These are phyloP conservation scores for Mycetomoellerius zeteki DNA, from an alignment of 1,140 invertebrate species.

Conservation along the genomic window DNA sequence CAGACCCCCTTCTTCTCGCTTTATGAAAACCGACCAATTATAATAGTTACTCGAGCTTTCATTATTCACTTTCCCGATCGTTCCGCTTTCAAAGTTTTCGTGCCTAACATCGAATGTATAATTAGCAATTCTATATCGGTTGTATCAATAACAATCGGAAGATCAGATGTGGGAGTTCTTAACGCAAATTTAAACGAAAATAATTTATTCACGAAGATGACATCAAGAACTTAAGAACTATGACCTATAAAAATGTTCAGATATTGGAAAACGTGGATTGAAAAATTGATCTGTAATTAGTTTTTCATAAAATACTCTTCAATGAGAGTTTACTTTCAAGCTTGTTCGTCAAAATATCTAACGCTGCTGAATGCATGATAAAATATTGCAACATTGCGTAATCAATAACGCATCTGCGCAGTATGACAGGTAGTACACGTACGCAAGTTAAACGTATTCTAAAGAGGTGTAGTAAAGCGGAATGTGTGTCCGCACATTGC, in stretches of 20 bases:
- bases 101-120: slow-evolving; percentile 6
- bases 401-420: slow-evolving; percentile 51
- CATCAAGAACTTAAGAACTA: not conserved
- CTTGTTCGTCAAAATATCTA: slow-evolving; percentile 7
- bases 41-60: slow-evolving; percentile 39
- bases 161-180: not conserved
- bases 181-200: not conserved
- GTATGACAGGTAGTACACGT: slow-evolving; percentile 26
- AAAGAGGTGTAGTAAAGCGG: slow-evolving; percentile 33
- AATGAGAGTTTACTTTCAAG: not conserved
- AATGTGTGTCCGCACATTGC: slow-evolving; percentile 20
- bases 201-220: not conserved
- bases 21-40: slow-evolving; percentile 31
- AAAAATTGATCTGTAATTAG: not conserved
- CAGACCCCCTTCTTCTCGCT: slow-evolving; percentile 11
- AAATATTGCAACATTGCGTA: slow-evolving; percentile 49
- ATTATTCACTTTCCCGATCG: slow-evolving; percentile 44
- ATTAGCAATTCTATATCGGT: slow-evolving; percentile 13
- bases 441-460: slow-evolving; percentile 14
- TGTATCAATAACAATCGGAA: not conserved
- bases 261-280: not conserved
- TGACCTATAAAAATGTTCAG: not conserved
- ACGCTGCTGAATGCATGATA: slow-evolving; percentile 14
- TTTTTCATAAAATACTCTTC: not conserved
- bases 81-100: slow-evolving; percentile 41